Evolutionary conservation across 2,113 vertebrate genomes (phyloP), one percentile per base, ranked within the genome.

Genomic region (Typhlomys cinereus): DNA sequence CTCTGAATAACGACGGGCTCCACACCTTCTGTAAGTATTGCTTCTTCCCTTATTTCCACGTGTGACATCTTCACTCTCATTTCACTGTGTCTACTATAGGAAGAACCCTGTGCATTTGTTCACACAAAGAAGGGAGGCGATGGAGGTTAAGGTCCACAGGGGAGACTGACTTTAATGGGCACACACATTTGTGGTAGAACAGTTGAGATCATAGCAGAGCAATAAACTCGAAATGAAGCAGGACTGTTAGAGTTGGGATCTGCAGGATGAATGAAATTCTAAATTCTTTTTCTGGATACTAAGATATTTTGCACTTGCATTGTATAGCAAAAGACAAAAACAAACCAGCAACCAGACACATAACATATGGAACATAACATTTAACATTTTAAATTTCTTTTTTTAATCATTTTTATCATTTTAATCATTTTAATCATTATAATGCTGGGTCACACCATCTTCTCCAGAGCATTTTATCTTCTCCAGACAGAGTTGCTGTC

Each of bases 21-120:
- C 4, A 1, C 1, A 14, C 52, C 8, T 50, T 2, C 0, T 1
- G 0, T 10, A 23, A 12, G 18, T 4, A 6, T 4, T 23, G 69
- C 27, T 10, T 6, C 10, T 44, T 62, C n/a, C 73, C 6, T 39
- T 20, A 21, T 44, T 57, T 84, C 11, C 0, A 0, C 12, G 69
- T 20, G 0, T 48, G 57, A 52, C 34, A 85, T 74, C 29, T 50
- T 70, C 29, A 13, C 54, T 84, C 18, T 59, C 12, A 36, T 59
- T 36, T 70, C 46, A 57, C 1, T 2, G 14, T 11, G 6, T 44
- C 20, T 25, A 17, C 11, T 48, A 4, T 2, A 48, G 41, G 29
- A 25, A n/a, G 23, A 23, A 4, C 4, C 20, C 27, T 17, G 29
- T 62, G 48, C 29, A 7, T 3, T 5, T 54, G 46, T 80, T 66